These are phyloP conservation scores for Drosophila aldrichi DNA, from an alignment of 2,888 invertebrate species.

Conservation along the genomic window DNA sequence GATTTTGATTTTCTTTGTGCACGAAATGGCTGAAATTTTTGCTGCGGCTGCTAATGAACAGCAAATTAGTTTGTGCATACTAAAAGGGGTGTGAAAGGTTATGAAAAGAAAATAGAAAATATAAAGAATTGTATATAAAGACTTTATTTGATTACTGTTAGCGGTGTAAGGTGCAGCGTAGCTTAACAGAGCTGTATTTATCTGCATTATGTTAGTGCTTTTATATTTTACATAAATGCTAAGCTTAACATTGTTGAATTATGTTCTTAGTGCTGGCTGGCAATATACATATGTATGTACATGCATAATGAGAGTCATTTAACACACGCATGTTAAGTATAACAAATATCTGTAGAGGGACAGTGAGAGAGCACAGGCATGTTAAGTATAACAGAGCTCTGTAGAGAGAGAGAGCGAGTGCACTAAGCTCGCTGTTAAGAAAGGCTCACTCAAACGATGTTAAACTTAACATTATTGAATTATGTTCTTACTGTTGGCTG, in stretches of 20 bases:
- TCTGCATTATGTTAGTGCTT: too few species aligned
- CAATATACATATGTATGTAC: neutral
- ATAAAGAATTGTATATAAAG: neutral
- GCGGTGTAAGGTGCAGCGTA: too few species aligned
- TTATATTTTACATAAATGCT: neutral
- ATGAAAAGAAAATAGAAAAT: neutral
- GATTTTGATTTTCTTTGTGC: neutral
- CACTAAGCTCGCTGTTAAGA: too few species aligned
- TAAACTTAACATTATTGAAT: neutral
- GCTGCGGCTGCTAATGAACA: conserved; percentile 14
- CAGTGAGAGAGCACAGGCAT: neutral
- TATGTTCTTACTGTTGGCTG: too few species aligned
- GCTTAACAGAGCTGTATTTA: too few species aligned
- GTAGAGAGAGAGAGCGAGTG: too few species aligned
- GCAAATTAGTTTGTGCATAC: neutral
- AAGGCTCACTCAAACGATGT: too few species aligned
- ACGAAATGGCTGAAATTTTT: conserved; percentile 4
- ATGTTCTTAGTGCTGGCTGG: too few species aligned
- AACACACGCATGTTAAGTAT: neutral
- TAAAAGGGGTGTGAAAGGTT: neutral
- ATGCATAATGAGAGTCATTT: too few species aligned
- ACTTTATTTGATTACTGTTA: neutral
- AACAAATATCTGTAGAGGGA: too few species aligned
- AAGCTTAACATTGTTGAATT: neutral
- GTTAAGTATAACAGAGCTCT: neutral